These are phyloP conservation scores for Menidia menidia DNA, from an alignment of 2,797 vertebrate species.

Conservation along the genomic window DNA sequence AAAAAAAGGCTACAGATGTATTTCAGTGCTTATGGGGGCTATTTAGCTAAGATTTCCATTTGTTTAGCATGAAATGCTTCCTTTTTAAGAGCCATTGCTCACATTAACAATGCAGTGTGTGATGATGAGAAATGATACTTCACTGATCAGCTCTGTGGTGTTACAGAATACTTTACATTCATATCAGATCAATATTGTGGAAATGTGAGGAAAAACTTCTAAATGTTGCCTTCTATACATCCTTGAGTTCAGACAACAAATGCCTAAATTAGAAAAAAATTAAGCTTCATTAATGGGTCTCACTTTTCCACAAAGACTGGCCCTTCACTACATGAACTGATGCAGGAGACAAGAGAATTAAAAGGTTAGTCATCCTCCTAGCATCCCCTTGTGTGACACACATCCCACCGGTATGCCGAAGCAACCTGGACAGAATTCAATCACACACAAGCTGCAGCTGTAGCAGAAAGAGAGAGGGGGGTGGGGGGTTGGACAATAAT, in stretches of 20 bases:
- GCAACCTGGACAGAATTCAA: constrained; percentile 86
- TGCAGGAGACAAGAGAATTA: constrained; percentile 69
- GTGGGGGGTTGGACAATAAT: constrained; percentile 78
- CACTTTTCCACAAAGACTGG: constrained; percentile 52
- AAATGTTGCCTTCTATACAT: constrained; percentile 32
- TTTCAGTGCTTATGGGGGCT: constrained; percentile 37
- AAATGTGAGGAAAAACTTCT: constrained; percentile 30
- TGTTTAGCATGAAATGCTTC: constrained; percentile 23
- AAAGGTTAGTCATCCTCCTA: constrained; percentile 82
- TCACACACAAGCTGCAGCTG: constrained; percentile 84
- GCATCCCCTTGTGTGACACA: constrained; percentile 81
- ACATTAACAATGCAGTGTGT: constrained; percentile 35
- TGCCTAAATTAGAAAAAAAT: constrained; percentile 32
- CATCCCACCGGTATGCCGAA: constrained; percentile 81
- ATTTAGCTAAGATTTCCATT: constrained; percentile 34
- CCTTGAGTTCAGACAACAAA: constrained; percentile 30
- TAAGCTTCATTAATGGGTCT: constrained; percentile 39
- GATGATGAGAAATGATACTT: constrained; percentile 29
- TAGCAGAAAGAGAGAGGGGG: constrained; percentile 80
- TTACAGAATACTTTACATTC: constrained; percentile 42
- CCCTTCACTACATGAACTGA: constrained; percentile 59
- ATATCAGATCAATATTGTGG: constrained; percentile 27
- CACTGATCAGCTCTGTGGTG: constrained; percentile 26
- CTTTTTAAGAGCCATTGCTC: constrained; percentile 19
- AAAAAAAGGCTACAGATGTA: constrained; percentile 36